Base-by-base conservation (phyloP, 1,140 invertebrate genomes). In the Ericerus pela region DNA sequence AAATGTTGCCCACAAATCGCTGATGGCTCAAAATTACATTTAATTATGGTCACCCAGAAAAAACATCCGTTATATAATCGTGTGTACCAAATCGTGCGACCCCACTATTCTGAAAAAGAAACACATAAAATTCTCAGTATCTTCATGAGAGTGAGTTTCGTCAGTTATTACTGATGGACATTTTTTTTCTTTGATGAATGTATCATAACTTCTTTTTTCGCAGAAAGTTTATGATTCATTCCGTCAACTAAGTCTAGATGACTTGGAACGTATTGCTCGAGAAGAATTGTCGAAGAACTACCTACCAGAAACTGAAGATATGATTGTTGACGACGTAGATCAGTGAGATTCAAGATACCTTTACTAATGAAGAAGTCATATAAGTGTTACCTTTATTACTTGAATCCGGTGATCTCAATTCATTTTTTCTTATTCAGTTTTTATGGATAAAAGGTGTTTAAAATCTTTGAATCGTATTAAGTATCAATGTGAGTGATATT, bases 151-250 rank as follows among this genome's bases (percentile, higher is more conserved):
- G 41, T 47, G 14, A 10, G 41, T 22, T 6, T 16, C 36, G 36
- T 16, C 36, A 38, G 5, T 41, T 16, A 33, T 33, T n/a, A 10
- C n/a, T 33, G 8, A 33, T 10, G n/a, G n/a, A 33, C 8, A 33
- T 33, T 10, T 8, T 33, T 33, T 33, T 33, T 10, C 8, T 33
- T 8, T 33, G 8, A 33, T 41, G 14, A 16, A 6, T 16, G 4
- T 16, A 41, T 16, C 8, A 24, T 16, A 22, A 47, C 26, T 47
- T 22, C 30, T 33, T 47, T 47, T 10, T 47, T 14, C 26, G 22
- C 14, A 47, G 41, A 47, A 47, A 47, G 16, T 47, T 10, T 47
- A 47, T 24, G 41, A 47, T 47, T 47, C 20, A 22, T 47, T 47
- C 20, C 18, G 10, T 47, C 16, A 8, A 5, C 14, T 47, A 47